Evolutionary conservation across 2,797 vertebrate genomes (phyloP).

Genomic region (Melanotaenia parkinsoni): DNA sequence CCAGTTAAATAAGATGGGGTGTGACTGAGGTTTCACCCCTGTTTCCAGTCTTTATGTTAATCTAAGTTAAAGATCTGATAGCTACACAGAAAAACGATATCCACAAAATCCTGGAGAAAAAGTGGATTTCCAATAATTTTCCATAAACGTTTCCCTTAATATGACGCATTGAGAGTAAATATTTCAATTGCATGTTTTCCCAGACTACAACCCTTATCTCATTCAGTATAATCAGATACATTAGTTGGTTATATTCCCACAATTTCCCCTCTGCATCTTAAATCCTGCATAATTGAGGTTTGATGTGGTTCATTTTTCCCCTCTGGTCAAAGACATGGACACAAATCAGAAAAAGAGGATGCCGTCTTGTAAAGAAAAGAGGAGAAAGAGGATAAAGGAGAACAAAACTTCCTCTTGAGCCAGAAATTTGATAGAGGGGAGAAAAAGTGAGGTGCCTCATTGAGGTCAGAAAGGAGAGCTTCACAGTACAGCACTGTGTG

Average conservation of each 20-base stretch:
- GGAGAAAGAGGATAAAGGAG: not conserved
- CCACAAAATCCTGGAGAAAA: not conserved
- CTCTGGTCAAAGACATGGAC: conserved; percentile 11
- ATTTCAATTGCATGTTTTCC: not conserved
- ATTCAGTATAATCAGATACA: not conserved
- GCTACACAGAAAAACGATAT: not conserved
- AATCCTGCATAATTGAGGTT: conserved; percentile 23
- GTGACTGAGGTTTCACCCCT: too few relatives aligned
- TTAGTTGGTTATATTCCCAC: not conserved
- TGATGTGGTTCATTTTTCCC: conserved; percentile 6
- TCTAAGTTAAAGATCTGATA: not conserved
- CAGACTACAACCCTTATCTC: not conserved
- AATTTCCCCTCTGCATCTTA: not conserved
- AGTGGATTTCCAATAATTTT: not conserved
- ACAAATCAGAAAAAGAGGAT: not conserved
- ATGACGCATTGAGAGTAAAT: not conserved
- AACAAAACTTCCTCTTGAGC: conserved; percentile 32
- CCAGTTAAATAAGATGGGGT: too few relatives aligned
- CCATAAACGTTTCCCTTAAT: not conserved
- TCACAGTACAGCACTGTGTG: conserved; percentile 42
- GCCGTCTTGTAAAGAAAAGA: conserved; percentile 17
- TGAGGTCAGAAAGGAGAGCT: conserved; percentile 61
- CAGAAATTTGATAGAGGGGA: conserved; percentile 19
- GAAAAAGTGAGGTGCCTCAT: conserved; percentile 35
- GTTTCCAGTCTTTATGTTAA: not conserved